Percentiles rank a stretch among this genome's conserved stretches.
Evolutionary conservation across 2,113 vertebrate genomes (phyloP).

Genomic region (Mus pahari): DNA sequence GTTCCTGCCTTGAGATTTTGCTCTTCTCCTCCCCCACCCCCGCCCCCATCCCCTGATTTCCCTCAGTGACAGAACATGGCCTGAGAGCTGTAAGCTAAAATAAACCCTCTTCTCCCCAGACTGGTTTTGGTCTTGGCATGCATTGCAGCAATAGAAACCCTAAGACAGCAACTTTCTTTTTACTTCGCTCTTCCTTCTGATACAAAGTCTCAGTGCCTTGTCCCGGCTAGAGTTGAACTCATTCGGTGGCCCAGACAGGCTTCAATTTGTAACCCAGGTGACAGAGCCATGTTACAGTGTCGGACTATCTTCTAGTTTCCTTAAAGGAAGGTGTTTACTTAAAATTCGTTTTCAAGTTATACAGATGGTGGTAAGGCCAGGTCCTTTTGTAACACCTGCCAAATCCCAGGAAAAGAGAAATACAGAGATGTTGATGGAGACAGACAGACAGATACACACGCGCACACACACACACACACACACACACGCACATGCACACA

Average conservation of each 20-base stretch:
- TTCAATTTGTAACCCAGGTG: neutral
- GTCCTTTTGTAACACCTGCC: neutral
- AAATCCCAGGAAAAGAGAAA: neutral
- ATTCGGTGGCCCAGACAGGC: neutral
- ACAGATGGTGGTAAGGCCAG: fast-evolving
- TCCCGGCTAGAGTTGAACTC: neutral
- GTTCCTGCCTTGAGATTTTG: no score
- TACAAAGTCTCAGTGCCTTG: no score
- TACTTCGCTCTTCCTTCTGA: neutral
- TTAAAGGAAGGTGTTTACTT: neutral
- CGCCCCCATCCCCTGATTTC: no score
- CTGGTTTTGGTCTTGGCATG: no score
- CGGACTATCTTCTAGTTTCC: neutral
- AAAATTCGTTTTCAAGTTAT: neutral
- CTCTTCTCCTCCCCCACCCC: no score
- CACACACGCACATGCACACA: neutral
- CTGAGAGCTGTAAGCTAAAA: no score
- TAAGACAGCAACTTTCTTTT: neutral
- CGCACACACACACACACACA: neutral
- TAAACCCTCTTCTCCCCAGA: no score
- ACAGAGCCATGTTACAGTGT: neutral
- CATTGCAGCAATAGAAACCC: no score
- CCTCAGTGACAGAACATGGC: no score
- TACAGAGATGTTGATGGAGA: neutral
- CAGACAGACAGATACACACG: neutral